Evolutionary conservation across 2,888 invertebrate species (phyloP), one percentile per base, ranked within the genome.

Genomic region (Merodon equestris): DNA sequence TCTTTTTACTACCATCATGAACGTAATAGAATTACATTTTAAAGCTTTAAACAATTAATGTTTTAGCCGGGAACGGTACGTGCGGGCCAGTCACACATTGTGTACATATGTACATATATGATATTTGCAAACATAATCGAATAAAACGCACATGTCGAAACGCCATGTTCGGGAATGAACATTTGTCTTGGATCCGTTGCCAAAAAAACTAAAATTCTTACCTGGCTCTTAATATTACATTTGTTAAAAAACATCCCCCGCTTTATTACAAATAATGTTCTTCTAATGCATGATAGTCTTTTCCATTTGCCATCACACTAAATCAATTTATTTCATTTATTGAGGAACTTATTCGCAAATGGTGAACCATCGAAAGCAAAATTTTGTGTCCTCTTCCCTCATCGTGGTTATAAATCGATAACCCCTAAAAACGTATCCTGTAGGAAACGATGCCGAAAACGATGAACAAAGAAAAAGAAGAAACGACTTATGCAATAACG

Each of bases 281-380:
- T 44, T 58, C 42, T 15, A 34, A 58, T 58, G 44, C 7, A 27
- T 7, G 27, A 7, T 48, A 67, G 40, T 51, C 44, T n/a, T 51
- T 58, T 45, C 45, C 17, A 14, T 7, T 27, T 18, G 18, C 15
- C 14, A 13, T 13, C 2, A n/a, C 13, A 44, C 44, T 68, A 44
- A 68, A 68, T 68, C 51, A 66, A 58, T 66, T 61, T 36, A 40
- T 66, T 53, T 9, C 14, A 34, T 53, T 40, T 66, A 60, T 60
- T 60, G 58, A 42, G 66, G 58, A 66, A 73, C 53, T 73, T 73
- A 67, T 56, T 67, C 54, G 15, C 60, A 60, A 67, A 61, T 73
- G 58, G 66, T 54, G 66, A 47, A 42, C 66, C 66, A 36, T 42
- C 60, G 36, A 66, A 68, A 66, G 60, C 19, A 61, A 1, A 67